Percentiles rank a stretch among this genome's conserved stretches.
phyloP scores from a whole-genome alignment of 2,888 invertebrate species.

The Gryllus longicercus region DNA sequence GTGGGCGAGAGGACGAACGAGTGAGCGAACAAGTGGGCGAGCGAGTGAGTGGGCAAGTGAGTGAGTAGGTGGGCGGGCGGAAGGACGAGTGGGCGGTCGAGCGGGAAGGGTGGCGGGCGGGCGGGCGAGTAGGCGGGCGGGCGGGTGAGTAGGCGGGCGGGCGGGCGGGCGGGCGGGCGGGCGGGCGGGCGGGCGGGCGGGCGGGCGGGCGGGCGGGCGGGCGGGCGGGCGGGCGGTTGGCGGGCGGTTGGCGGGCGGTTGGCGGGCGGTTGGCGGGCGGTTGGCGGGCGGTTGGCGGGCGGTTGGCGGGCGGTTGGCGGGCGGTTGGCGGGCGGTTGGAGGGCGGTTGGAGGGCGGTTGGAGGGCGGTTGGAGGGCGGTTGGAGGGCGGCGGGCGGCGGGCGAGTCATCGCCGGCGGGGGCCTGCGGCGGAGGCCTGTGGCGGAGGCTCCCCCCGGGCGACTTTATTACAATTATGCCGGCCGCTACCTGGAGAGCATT shows the following conservation, averaged over 20 bases:
- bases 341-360: no score
- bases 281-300: no score
- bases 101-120: not conserved
- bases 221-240: no score
- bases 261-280: no score
- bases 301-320: no score
- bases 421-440: no score
- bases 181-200: no score
- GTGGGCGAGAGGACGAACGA: no score
- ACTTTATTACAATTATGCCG: not conserved
- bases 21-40: not conserved
- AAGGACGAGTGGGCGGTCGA: not conserved
- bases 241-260: not conserved
- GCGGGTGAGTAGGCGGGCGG: not conserved
- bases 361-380: no score
- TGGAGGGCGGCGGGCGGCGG: not conserved
- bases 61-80: not conserved
- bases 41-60: not conserved
- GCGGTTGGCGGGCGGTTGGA: no score
- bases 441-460: not conserved
- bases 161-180: not conserved
- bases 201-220: no score
- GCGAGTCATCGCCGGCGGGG: not conserved
- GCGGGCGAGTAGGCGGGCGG: not conserved
- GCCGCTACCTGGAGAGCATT: conserved; percentile 2